Conservation (phyloP, 2,797 vertebrate species). For the Discoglossus pictus region DNA sequence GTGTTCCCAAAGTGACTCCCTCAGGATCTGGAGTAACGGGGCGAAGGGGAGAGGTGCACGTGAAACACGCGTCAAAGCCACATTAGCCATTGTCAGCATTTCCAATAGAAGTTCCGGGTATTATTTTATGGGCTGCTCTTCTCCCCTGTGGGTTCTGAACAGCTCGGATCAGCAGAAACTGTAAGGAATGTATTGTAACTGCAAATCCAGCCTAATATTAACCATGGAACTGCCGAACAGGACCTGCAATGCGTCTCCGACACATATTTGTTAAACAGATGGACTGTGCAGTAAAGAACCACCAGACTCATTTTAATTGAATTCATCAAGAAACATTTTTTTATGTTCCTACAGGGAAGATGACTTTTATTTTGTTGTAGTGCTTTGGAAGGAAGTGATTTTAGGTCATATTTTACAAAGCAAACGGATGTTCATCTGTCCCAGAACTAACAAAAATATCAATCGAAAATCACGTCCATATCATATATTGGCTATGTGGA, state of each 20-base stretch:
- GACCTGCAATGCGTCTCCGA: not conserved
- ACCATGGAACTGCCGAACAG: slow-evolving; percentile 7
- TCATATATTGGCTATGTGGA: no score
- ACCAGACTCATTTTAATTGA: no score
- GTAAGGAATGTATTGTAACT: slow-evolving; percentile 18
- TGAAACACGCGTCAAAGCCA: not conserved
- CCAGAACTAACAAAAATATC: no score
- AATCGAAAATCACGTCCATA: no score
- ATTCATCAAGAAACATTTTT: no score
- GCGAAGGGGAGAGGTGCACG: slow-evolving; percentile 30
- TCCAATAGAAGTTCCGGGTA: slow-evolving; percentile 14
- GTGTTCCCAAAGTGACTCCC: slow-evolving; percentile 20
- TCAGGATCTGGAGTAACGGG: slow-evolving; percentile 14
- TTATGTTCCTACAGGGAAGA: no score
- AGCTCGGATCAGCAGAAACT: slow-evolving; percentile 39
- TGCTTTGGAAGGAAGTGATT: no score
- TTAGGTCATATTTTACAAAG: no score
- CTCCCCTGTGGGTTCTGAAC: slow-evolving; percentile 35
- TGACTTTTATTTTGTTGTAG: no score
- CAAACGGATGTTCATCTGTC: no score
- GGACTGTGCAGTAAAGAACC: not conserved
- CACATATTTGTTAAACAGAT: slow-evolving; percentile 1
- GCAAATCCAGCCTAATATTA: slow-evolving; percentile 26
- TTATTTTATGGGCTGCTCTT: slow-evolving; percentile 31
- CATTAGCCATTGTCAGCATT: slow-evolving; percentile 23